Evolutionary conservation across 2,113 vertebrate species (phyloP), one percentile per base, ranked within the genome.

Genomic region (Grammomys dolichurus): DNA sequence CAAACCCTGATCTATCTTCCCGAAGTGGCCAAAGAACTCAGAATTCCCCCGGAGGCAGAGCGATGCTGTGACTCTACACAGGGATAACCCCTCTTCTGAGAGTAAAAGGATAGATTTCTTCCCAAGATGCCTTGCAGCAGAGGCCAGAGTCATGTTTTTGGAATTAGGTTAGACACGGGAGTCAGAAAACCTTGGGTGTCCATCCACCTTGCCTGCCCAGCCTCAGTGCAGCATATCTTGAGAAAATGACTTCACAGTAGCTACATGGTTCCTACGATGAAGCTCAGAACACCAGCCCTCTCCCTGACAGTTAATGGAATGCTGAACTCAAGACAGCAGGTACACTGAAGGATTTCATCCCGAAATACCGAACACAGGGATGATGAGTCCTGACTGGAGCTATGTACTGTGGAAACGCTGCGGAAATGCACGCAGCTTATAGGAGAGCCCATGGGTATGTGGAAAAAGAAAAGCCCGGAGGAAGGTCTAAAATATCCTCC

Each of bases 381-480:
- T 33, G 40, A 36, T 10, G 2, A 6, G 7, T 2, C 13, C 1
- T 43, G 69, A 85, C 72, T 24, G 2, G 1, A 43, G 24, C 58
- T 36, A 4, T 12, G 40, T 2, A 17, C 9, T 4, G 20, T 7
- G 40, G 43, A 17, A 6, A 10, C 0, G 0, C 28, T 31, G 7
- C 67, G 36, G 22, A 92, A 63, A 76, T 3, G 4, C 51, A 40
- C 0, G 0, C 28, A 3, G 76, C 9, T 60, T 26, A 26, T 24
- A 48, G 56, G 48, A 46, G 54, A 80, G 76, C 65, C 65, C 65
- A 31, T 2, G 17, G 58, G 28, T 26, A 5, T 3, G 6, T 1
- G 2, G 86, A 31, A 3, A n/a, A 40, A 67, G 24, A 33, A 51
- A 75, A 54, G 72, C 70, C 65, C 26, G 5, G 69, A 89, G 65